A percentile compares a stretch with the other conserved stretches of the same genome.
These are phyloP conservation scores for Protosalanx chinensis DNA, from an alignment of 2,797 vertebrate genomes.

Conservation along the genomic window DNA sequence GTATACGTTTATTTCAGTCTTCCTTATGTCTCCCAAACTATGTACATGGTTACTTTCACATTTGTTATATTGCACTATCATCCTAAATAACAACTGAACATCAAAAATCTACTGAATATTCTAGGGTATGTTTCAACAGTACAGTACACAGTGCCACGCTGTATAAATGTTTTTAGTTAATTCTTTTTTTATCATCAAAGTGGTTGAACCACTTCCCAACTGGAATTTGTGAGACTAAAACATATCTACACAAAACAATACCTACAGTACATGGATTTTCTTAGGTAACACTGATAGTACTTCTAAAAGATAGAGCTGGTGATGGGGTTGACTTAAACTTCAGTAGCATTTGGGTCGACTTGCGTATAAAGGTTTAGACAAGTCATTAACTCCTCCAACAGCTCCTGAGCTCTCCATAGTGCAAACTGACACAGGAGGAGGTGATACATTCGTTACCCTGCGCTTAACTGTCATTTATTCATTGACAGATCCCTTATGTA, in stretches of 20 bases:
- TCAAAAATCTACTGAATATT: constrained; percentile 65
- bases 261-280: constrained; percentile 45
- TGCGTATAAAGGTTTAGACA: neutral
- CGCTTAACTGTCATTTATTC: constrained; percentile 33
- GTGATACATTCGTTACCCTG: constrained; percentile 55
- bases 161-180: constrained; percentile 55
- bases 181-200: neutral
- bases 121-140: constrained; percentile 50
- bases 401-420: constrained; percentile 57
- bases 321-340: constrained; percentile 32
- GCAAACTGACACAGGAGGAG: constrained; percentile 63
- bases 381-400: constrained; percentile 34
- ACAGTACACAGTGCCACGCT: constrained; percentile 56
- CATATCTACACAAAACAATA: constrained; percentile 20
- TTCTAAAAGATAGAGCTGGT: constrained; percentile 37
- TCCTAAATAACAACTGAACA: constrained; percentile 62
- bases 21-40: constrained; percentile 75
- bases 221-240: constrained; percentile 23
- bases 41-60: constrained; percentile 75
- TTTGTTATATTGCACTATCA: constrained; percentile 66
- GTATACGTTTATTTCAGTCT: constrained; percentile 78
- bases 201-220: neutral
- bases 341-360: constrained; percentile 18
- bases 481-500: constrained; percentile 18
- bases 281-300: constrained; percentile 53